These are phyloP conservation scores for Mechanitis messenoides DNA, from an alignment of 2,888 invertebrate genomes.

Conservation along the genomic window DNA sequence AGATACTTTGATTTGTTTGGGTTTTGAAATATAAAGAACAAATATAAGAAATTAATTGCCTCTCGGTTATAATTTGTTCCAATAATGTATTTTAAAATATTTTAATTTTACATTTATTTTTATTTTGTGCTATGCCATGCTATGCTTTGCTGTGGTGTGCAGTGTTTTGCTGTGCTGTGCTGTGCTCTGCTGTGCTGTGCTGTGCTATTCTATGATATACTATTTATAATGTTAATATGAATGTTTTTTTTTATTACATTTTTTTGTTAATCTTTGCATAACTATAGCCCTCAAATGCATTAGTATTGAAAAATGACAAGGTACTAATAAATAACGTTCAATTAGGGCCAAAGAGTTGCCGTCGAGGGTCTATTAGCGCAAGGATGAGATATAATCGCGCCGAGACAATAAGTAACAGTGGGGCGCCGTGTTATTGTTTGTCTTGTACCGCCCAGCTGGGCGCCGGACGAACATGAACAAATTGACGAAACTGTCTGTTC, in stretches of 20 bases:
- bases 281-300: neutral
- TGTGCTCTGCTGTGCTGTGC: too few relatives aligned
- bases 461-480: constrained; percentile 44
- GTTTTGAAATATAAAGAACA: constrained; percentile 1
- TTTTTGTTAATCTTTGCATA: neutral
- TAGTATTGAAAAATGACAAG: neutral
- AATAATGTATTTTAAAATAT: neutral
- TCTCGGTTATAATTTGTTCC: neutral
- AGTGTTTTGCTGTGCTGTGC: too few relatives aligned
- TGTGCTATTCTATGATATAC: too few relatives aligned
- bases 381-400: constrained; percentile 58
- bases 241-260: too few relatives aligned
- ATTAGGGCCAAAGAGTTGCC: constrained; percentile 36
- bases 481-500: constrained; percentile 56
- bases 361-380: constrained; percentile 56
- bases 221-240: too few relatives aligned
- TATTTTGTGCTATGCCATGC: too few relatives aligned
- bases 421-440: constrained; percentile 65
- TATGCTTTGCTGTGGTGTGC: too few relatives aligned
- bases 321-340: constrained; percentile 36
- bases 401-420: constrained; percentile 57
- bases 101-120: too few relatives aligned
- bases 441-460: constrained; percentile 58
- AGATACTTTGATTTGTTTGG: neutral
- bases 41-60: constrained; percentile 2